Percentiles rank a stretch among this genome's conserved stretches.
phyloP scores from a whole-genome alignment of 2,797 vertebrate species.

The Myotis pilosus region DNA sequence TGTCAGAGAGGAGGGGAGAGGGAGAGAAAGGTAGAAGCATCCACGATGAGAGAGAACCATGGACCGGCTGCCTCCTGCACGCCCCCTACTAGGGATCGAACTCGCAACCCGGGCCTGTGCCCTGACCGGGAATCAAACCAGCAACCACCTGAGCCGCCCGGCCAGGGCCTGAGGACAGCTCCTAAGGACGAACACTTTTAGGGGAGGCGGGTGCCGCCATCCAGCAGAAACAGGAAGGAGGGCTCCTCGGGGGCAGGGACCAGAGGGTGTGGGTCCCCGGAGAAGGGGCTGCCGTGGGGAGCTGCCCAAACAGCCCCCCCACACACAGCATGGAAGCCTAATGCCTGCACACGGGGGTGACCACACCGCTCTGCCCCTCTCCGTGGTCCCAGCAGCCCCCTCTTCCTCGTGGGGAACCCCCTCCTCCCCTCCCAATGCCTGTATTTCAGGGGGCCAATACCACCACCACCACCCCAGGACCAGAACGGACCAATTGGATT shows the following conservation, averaged over 20 bases:
- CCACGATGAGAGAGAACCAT: too few species aligned
- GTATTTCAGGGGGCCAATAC: background rate
- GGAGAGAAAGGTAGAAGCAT: too few species aligned
- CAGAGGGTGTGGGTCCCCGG: background rate
- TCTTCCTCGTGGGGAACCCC: background rate
- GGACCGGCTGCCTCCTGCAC: too few species aligned
- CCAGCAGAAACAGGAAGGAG: background rate
- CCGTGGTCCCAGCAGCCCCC: background rate
- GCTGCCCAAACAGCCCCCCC: background rate
- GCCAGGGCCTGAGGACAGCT: too few species aligned
- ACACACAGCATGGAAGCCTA: too few species aligned
- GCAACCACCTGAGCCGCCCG: too few species aligned
- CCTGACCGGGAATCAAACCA: too few species aligned
- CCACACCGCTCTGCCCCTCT: accelerated
- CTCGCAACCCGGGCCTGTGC: too few species aligned
- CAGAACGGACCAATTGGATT: background rate
- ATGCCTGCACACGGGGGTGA: background rate
- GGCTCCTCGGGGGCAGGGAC: background rate
- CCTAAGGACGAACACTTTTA: background rate
- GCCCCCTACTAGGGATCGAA: too few species aligned
- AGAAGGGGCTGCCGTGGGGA: background rate
- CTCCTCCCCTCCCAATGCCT: background rate
- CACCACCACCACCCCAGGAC: background rate
- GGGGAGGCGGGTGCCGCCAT: background rate
- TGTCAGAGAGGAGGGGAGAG: too few species aligned